Evolutionary conservation across 2,888 invertebrate species (phyloP).

Genomic region (Teinopalpus imperialis): DNA sequence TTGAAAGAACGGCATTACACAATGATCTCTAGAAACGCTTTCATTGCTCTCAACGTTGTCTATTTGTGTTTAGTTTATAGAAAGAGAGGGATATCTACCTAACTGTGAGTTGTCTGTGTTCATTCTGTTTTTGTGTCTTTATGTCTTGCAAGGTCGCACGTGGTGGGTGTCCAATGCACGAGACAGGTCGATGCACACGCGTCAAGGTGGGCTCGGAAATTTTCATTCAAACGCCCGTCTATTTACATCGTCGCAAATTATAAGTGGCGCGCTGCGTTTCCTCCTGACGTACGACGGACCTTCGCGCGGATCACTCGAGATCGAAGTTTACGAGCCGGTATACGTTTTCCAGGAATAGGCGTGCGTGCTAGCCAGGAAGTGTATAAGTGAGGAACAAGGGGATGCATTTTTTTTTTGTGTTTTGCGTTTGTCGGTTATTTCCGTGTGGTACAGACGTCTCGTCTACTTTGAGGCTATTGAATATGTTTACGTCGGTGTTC

Average conservation of each 20-base stretch:
- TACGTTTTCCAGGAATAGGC: constrained; percentile 54
- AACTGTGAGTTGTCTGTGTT: constrained; percentile 47
- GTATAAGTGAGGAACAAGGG: constrained; percentile 34
- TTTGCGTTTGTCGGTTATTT: constrained; percentile 28
- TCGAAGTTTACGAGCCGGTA: constrained; percentile 36
- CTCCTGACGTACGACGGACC: constrained; percentile 64
- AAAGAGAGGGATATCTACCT: constrained; percentile 49
- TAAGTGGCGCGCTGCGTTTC: constrained; percentile 67
- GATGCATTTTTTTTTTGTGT: constrained; percentile 31
- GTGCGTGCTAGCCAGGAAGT: constrained; percentile 44
- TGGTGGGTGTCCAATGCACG: constrained; percentile 51
- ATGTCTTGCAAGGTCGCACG: constrained; percentile 73
- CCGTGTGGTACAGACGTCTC: constrained; percentile 29
- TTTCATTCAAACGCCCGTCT: constrained; percentile 75
- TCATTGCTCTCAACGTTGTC: constrained; percentile 22
- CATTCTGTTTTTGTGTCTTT: constrained; percentile 54
- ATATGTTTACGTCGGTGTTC: constrained; percentile 72
- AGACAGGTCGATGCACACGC: constrained; percentile 73
- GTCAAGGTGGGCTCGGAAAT: constrained; percentile 71
- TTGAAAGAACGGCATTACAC: constrained; percentile 22
- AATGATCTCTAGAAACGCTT: constrained; percentile 19
- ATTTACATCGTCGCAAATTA: constrained; percentile 72
- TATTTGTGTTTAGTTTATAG: constrained; percentile 26
- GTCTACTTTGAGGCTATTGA: constrained; percentile 34
- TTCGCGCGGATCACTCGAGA: constrained; percentile 47